Base-by-base conservation (phyloP, 2,113 vertebrate genomes). In the Platichthys flesus region DNA sequence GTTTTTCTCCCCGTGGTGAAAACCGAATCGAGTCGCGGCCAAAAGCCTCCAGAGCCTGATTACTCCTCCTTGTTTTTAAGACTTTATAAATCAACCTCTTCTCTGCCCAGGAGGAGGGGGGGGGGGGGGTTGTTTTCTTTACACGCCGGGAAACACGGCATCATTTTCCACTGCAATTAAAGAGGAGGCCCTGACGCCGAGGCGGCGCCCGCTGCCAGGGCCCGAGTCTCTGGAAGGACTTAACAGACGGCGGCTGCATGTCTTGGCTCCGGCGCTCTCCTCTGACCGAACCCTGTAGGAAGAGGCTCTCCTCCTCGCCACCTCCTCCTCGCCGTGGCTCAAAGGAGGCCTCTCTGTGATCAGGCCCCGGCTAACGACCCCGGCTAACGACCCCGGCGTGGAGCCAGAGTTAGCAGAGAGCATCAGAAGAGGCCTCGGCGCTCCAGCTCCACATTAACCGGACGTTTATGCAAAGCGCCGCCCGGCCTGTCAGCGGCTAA, bases 401-500 rank as follows among this genome's bases (percentile, higher is more conserved):
- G 6, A 70, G 74, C 74, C 79, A 80, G 18, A 51, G 47, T 20
- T 7, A 51, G 47, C 15, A 7, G 18, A 51, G 47, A 16, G 65
- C 85, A 76, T 85, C 42, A 5, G 60, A 28, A 5, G 26, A 13
- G 52, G 40, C 31, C 18, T 26, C 26, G 37, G 5, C 52, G 20
- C 62, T 54, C 70, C 74, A 54, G 85, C 74, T 70, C 82, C 0
- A 82, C 94, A 94, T 97, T 95, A 95, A 93, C 94, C 26, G 94
- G 88, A 94, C 94, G 95, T 96, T 96, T 97, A 98, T 99, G 97
- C 97, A 96, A 92, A 96, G 95, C 95, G 94, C 87, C 83, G 92
- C 89, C 68, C 88, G 81, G 86, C 82, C 96, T 98, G 97, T 99
- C 97, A 96, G 87, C 61, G 69, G 94, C 95, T 99, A 98, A 99